Evolutionary conservation across 23 tunicate genomes (phyloP).

Genomic region (Ciona savignyi): DNA sequence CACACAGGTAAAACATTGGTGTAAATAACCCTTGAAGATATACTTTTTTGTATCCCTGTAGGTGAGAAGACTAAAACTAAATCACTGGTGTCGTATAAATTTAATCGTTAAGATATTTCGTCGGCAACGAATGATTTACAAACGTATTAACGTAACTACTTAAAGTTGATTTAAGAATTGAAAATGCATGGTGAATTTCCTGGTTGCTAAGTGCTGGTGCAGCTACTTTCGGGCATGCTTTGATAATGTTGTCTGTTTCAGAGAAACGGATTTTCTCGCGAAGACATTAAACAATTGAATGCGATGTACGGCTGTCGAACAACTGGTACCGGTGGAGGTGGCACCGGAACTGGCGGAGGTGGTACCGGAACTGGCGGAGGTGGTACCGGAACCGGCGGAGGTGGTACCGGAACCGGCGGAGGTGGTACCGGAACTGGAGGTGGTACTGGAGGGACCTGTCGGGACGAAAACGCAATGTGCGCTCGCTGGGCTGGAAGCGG

Average conservation of each 20-base stretch:
- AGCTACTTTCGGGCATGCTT: neutral
- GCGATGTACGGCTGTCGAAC: conserved; percentile 35
- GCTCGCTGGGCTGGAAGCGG: conserved; percentile 28
- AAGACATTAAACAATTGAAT: conserved; percentile 41
- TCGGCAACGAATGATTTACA: no score
- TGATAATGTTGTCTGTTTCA: neutral
- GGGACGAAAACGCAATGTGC: conserved; percentile 4
- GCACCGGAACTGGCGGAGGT: conserved; percentile 4
- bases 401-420: conserved; percentile 12
- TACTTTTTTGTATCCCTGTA: no score
- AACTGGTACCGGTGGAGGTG: conserved; percentile 19
- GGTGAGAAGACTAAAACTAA: no score
- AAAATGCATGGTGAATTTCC: no score
- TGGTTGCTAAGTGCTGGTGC: no score
- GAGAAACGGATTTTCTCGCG: conserved; percentile 34
- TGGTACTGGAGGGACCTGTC: neutral
- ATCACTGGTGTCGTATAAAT: no score
- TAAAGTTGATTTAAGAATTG: no score
- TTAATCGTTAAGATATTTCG: no score
- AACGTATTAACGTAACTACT: no score
- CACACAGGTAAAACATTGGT: conserved; percentile 4
- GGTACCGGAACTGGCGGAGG: conserved; percentile 12
- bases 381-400: neutral
- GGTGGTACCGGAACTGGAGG: neutral
- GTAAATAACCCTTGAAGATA: no score